Evolutionary conservation across 2,888 invertebrate genomes (phyloP).

Genomic region (Chromoteleia sp.): DNA sequence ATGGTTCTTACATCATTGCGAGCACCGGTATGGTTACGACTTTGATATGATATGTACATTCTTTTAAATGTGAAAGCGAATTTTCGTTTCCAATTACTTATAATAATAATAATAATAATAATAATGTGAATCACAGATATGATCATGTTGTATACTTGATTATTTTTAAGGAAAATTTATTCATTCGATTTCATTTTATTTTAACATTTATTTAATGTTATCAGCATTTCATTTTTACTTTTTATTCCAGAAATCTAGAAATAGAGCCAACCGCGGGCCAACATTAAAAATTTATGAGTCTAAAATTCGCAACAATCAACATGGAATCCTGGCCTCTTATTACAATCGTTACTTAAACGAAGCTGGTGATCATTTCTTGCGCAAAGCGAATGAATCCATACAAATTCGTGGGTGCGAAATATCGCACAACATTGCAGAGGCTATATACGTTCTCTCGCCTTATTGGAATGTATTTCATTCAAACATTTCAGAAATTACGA

Average conservation of each 20-base stretch:
- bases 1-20: constrained; percentile 90
- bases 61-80: constrained; percentile 43
- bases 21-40: constrained; percentile 87
- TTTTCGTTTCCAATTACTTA: constrained; percentile 2
- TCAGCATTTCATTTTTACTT: neutral
- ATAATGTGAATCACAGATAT: neutral
- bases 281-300: constrained; percentile 90
- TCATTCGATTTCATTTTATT: neutral
- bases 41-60: constrained; percentile 39
- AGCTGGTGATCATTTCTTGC: constrained; percentile 92
- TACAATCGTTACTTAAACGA: constrained; percentile 96
- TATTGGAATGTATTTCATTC: constrained; percentile 94
- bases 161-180: neutral
- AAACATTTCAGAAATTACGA: constrained; percentile 95
- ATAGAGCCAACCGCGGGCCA: constrained; percentile 91
- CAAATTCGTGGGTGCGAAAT: constrained; percentile 92
- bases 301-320: constrained; percentile 92
- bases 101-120: constrained; percentile 5
- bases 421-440: constrained; percentile 92
- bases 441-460: constrained; percentile 92
- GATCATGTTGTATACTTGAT: neutral
- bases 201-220: neutral
- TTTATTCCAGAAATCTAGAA: constrained; percentile 87
- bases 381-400: constrained; percentile 95
- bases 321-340: constrained; percentile 93